Base-by-base conservation (phyloP, 2,797 vertebrate genomes). In the Malurus splendens region DNA sequence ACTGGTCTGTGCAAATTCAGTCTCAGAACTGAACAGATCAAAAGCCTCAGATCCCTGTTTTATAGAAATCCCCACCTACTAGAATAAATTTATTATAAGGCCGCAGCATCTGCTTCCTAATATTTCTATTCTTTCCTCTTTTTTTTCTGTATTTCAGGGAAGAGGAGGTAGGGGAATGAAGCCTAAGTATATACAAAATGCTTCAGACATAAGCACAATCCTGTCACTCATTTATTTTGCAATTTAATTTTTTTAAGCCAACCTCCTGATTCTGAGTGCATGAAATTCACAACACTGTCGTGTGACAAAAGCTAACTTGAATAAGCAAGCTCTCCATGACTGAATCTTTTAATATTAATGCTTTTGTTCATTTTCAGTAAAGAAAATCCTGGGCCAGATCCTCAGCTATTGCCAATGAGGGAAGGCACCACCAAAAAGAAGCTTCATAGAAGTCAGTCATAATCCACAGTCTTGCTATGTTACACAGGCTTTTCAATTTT, bases 311-410 rank as follows among this genome's bases (percentile, higher is more conserved):
- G 41, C 28, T 52, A 81, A 68, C 45, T 55, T 87, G 18, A 74
- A 74, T 78, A 75, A 85, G 59, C 33, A 92, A 80, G n/a, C 10
- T 82, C 51, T 80, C 19, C n/a, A 12, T 25, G 39, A 39, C 27
- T 66, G 68, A 89, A 48, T 77, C 41, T 89, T 80, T 87, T 75
- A 87, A 89, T 92, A 86, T 72, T 87, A 86, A 87, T 54, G 27
- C 1, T 68, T 86, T 80, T 72, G 14, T 47, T 44, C 24, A 55
- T 74, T 80, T 85, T 75, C 52, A 80, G 59, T 25, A 62, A 56
- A 66, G 45, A 78, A 89, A 91, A 83, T 80, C 66, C 66, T 22
- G 5, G 41, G 33, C 22, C 36, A 60, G 22, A 88, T 89, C 33
- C 30, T 80, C 62, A 75, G n/a, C 38, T 77, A 25, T 27, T 82